These are phyloP conservation scores for Phymanthus crucifer DNA, from an alignment of 92 coral and sea anemone genomes.

Conservation along the genomic window DNA sequence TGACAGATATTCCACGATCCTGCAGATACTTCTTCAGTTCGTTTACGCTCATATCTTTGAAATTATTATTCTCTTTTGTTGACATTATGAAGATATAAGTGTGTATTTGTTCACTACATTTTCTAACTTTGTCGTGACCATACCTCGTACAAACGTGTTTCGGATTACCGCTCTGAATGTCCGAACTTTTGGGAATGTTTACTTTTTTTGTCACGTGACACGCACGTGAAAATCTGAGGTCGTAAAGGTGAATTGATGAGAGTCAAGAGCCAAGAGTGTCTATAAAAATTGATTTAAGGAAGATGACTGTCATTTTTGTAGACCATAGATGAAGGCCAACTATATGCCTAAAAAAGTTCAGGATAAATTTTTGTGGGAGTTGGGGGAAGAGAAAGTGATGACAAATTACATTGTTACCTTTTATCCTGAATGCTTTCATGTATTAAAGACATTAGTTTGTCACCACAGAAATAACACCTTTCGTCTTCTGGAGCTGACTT, in stretches of 20 bases:
- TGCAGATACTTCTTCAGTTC: neutral
- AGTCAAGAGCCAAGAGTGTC: neutral
- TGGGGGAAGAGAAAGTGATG: neutral
- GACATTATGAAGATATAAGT: neutral
- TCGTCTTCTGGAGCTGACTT: conserved; percentile 51
- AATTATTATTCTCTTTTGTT: neutral
- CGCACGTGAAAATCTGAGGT: too few relatives aligned
- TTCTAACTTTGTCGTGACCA: neutral
- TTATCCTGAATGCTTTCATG: conserved; percentile 48
- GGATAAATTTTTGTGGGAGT: neutral
- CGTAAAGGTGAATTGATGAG: neutral
- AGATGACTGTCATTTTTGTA: neutral
- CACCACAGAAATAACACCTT: conserved; percentile 55
- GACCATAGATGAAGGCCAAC: neutral
- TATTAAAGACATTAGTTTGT: conserved; percentile 49
- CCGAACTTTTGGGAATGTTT: too few relatives aligned
- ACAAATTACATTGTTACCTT: conserved; percentile 13
- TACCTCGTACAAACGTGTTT: neutral
- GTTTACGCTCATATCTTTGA: neutral
- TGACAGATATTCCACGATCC: conserved; percentile 22
- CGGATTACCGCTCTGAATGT: too few relatives aligned
- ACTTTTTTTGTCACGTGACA: too few relatives aligned
- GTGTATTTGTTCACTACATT: neutral
- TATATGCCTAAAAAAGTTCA: neutral
- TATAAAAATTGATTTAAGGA: neutral